Conservation (phyloP, 2,888 invertebrate species). For the Axea sp. region DNA sequence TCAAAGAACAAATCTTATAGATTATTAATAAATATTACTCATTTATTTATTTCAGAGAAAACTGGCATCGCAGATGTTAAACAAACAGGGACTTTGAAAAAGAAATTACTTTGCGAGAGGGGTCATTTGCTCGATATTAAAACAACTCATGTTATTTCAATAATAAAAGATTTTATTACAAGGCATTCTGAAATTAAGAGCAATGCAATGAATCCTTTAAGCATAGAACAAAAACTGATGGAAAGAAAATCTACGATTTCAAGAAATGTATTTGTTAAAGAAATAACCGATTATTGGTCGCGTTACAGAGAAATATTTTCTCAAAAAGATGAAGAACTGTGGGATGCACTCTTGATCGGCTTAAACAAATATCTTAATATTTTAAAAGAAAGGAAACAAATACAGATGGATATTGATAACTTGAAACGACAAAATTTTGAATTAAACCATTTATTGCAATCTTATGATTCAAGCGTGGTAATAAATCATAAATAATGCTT, state of each 20-base stretch:
- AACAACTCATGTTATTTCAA: conserved; percentile 84
- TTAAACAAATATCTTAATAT: conserved; percentile 84
- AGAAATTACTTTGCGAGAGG: conserved; percentile 68
- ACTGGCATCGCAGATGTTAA: too few species aligned
- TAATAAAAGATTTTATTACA: conserved; percentile 83
- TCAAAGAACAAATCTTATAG: too few species aligned
- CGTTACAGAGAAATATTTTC: conserved; percentile 83
- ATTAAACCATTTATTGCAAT: conserved; percentile 83
- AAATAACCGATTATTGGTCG: conserved; percentile 85
- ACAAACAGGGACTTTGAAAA: conserved; percentile 33
- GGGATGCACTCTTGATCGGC: conserved; percentile 85
- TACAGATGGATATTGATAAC: conserved; percentile 84
- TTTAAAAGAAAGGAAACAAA: conserved; percentile 84
- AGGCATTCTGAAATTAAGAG: conserved; percentile 74
- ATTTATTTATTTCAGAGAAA: too few species aligned
- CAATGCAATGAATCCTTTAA: conserved; percentile 62
- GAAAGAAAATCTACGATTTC: conserved; percentile 80
- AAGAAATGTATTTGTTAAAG: conserved; percentile 80
- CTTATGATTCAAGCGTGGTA: background rate
- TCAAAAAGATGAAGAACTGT: conserved; percentile 83
- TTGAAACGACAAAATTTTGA: conserved; percentile 86
- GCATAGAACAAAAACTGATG: conserved; percentile 75
- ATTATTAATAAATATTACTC: too few species aligned
- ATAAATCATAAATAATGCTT: background rate
- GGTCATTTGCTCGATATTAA: conserved; percentile 85